A percentile compares a stretch with the other conserved stretches of the same genome.
phyloP scores from a whole-genome alignment of 2,888 invertebrate species.

The Luperina testacea region DNA sequence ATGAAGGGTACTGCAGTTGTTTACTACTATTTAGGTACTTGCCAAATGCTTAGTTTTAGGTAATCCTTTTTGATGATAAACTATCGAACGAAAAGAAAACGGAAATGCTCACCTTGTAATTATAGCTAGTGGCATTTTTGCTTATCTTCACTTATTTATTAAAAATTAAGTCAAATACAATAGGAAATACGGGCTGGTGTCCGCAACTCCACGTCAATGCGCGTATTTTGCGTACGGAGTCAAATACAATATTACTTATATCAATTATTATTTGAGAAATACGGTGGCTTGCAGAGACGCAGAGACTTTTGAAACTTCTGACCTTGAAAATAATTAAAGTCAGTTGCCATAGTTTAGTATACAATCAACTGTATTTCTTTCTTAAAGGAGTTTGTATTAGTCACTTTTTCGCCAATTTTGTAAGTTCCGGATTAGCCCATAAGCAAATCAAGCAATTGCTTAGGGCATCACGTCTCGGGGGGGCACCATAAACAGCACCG shows the following conservation, averaged over 20 bases:
- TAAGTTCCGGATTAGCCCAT: no score
- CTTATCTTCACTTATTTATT: background rate
- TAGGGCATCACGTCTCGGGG: no score
- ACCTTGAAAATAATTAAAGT: constrained; percentile 2
- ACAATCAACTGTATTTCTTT: background rate
- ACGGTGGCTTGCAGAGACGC: background rate
- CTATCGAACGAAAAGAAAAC: background rate
- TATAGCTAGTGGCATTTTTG: constrained; percentile 50
- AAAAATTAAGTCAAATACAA: background rate
- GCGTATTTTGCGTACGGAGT: no score
- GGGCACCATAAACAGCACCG: no score
- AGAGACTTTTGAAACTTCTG: background rate
- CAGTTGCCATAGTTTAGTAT: background rate
- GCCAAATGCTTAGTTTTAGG: background rate
- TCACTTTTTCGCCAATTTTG: background rate
- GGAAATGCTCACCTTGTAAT: constrained; percentile 31
- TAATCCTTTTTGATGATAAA: background rate
- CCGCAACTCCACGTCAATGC: no score
- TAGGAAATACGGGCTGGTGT: no score
- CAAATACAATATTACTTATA: background rate
- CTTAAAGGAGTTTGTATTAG: background rate
- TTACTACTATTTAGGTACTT: background rate
- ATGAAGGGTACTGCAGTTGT: background rate
- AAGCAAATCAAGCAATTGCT: no score
- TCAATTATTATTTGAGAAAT: background rate